Percentiles rank a stretch among this genome's conserved stretches.
phyloP scores from a whole-genome alignment of 2,113 vertebrate genomes.

The Corvus cornix region DNA sequence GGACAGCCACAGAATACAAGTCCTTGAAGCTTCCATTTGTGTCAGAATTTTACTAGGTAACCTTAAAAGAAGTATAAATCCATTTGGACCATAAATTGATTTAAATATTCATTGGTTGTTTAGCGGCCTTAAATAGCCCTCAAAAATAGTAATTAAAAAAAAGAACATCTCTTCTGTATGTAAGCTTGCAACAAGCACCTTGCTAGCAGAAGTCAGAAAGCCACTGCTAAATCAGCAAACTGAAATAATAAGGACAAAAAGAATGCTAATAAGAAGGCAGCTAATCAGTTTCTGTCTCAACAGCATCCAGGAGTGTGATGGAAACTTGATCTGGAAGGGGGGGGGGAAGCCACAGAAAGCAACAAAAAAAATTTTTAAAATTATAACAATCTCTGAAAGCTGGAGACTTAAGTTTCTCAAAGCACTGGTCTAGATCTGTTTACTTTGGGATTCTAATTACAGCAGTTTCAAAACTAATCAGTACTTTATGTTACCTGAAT shows the following conservation, averaged over 20 bases:
- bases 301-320: conserved; percentile 7
- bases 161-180: neutral
- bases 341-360: neutral
- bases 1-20: neutral
- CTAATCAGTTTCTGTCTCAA: conserved; percentile 2
- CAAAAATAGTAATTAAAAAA: neutral
- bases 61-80: neutral
- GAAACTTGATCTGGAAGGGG: neutral
- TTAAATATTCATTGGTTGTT: neutral
- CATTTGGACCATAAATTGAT: neutral
- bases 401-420: conserved; percentile 27
- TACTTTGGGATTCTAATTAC: conserved; percentile 57
- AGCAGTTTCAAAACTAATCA: conserved; percentile 43
- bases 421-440: conserved; percentile 61
- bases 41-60: neutral
- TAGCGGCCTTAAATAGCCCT: neutral
- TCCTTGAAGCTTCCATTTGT: neutral
- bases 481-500: neutral
- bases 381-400: neutral
- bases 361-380: neutral
- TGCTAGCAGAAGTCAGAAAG: conserved; percentile 30
- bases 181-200: neutral
- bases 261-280: neutral
- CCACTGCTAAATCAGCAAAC: neutral
- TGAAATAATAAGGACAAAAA: conserved; percentile 19